phyloP scores from a whole-genome alignment of 2,113 vertebrate species.

The Ia io region DNA sequence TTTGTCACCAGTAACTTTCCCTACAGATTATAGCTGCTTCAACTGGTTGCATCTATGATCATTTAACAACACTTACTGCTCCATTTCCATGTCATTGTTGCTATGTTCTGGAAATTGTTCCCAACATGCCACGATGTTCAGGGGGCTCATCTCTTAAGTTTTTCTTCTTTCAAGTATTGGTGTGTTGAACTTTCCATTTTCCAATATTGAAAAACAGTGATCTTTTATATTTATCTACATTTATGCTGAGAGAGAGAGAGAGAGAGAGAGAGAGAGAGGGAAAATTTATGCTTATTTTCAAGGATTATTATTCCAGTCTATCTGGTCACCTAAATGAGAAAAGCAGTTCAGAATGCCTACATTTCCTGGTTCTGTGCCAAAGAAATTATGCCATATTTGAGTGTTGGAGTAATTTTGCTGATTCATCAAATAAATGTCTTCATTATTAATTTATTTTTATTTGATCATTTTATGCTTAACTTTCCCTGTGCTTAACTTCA shows the following conservation, averaged over 20 bases:
- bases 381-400: background rate
- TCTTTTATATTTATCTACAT: background rate
- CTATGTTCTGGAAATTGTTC: background rate
- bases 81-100: background rate
- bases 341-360: background rate
- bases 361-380: background rate
- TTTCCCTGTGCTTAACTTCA: background rate
- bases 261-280: background rate
- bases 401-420: background rate
- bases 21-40: background rate
- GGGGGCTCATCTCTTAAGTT: background rate
- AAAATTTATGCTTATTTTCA: background rate
- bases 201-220: background rate
- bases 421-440: background rate
- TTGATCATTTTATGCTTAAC: background rate
- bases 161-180: background rate
- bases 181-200: background rate
- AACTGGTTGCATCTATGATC: background rate
- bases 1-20: background rate
- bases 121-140: background rate
- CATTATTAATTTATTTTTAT: background rate
- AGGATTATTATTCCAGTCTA: background rate
- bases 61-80: background rate
- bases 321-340: background rate
- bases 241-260: background rate